Percentiles rank a stretch among this genome's conserved stretches.
Conservation (phyloP, 2,113 vertebrate genomes). For the Mirounga angustirostris region DNA sequence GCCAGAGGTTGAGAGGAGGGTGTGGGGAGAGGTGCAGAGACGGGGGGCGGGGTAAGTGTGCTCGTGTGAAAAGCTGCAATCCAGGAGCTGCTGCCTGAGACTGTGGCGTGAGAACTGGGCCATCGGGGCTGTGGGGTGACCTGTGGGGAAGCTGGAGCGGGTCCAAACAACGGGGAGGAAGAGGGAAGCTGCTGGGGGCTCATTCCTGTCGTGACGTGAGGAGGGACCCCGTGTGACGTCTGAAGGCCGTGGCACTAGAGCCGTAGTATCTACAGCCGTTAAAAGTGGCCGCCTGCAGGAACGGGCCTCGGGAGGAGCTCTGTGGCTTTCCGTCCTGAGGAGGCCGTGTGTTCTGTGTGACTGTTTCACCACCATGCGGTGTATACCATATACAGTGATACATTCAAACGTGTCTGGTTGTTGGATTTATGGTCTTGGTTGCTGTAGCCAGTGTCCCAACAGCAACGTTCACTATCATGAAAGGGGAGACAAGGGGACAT, state of each 20-base stretch:
- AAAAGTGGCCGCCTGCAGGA: accelerated
- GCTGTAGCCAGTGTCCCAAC: neutral
- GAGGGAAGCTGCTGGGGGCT: accelerated
- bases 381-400: neutral
- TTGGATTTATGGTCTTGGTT: neutral
- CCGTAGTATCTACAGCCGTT: accelerated
- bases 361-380: neutral
- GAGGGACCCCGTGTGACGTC: accelerated
- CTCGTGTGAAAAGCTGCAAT: neutral
- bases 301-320: neutral
- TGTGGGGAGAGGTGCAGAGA: neutral
- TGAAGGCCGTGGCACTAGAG: too few relatives aligned
- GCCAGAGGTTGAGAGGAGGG: neutral
- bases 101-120: neutral
- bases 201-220: accelerated
- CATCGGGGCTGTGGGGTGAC: accelerated
- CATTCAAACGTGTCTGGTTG: neutral
- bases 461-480: neutral
- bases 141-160: neutral
- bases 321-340: neutral
- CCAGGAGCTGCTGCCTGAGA: neutral
- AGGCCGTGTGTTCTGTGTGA: neutral
- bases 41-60: accelerated
- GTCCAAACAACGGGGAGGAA: accelerated
- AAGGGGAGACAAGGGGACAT: neutral